Conservation (phyloP, 2,113 vertebrate genomes). For the Petrocephalus microphthalmus region DNA sequence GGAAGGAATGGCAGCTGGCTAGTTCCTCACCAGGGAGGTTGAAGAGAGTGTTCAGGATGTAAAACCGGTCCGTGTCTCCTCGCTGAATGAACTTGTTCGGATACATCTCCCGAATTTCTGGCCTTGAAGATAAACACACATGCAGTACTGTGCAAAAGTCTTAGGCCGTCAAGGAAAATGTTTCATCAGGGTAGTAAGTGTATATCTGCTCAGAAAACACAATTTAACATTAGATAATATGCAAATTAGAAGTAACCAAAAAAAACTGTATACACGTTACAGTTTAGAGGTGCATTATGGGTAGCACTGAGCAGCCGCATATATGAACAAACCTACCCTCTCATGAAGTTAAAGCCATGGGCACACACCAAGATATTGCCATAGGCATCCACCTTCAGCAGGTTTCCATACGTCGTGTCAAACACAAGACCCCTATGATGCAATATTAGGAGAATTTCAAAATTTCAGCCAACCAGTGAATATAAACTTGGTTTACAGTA, state of each 20-base stretch:
- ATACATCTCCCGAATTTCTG: constrained; percentile 93
- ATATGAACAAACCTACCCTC: constrained; percentile 70
- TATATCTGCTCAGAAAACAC: neutral
- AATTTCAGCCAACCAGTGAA: neutral
- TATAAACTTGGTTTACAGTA: neutral
- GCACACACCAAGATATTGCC: constrained; percentile 95
- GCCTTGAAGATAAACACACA: constrained; percentile 56
- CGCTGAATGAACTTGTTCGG: constrained; percentile 99
- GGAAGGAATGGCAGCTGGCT: neutral
- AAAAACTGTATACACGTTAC: neutral
- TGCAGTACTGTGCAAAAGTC: neutral
- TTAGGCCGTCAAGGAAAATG: neutral
- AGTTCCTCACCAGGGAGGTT: constrained; percentile 83
- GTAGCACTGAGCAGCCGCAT: neutral
- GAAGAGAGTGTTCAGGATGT: constrained; percentile 97
- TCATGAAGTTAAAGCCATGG: constrained; percentile 96
- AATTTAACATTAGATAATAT: neutral
- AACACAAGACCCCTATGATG: constrained; percentile 88
- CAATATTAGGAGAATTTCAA: neutral
- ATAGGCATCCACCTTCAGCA: constrained; percentile 96
- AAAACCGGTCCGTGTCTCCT: constrained; percentile 96
- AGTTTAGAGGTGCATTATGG: neutral
- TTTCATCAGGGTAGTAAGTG: neutral
- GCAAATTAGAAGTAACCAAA: neutral
- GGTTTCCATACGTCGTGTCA: constrained; percentile 92